These are phyloP conservation scores for Sminthurinus aureus DNA, from an alignment of 2,888 invertebrate genomes.

Conservation along the genomic window DNA sequence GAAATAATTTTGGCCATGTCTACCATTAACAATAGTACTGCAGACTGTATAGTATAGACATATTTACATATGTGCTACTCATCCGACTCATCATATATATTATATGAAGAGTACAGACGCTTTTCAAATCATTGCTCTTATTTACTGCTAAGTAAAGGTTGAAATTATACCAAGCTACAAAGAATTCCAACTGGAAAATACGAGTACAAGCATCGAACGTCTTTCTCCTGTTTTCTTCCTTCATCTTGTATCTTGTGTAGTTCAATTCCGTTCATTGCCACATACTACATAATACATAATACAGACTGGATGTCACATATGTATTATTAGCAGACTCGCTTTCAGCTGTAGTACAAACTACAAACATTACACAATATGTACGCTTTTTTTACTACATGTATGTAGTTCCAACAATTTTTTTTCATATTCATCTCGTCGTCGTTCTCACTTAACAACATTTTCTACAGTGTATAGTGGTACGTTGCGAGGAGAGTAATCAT, in stretches of 20 bases:
- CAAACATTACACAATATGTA: not conserved
- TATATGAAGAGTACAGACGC: not conserved
- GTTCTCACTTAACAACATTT: too few species aligned
- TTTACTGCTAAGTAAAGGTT: not conserved
- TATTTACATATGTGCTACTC: too few species aligned
- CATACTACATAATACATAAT: not conserved
- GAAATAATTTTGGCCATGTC: slow-evolving; percentile 22
- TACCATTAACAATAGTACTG: not conserved
- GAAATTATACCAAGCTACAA: not conserved
- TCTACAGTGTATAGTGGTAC: not conserved
- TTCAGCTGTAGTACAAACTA: slow-evolving; percentile 1
- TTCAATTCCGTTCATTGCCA: too few species aligned
- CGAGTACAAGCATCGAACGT: not conserved
- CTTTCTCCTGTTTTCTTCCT: not conserved
- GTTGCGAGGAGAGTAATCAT: not conserved
- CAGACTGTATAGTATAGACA: too few species aligned
- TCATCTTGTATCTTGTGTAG: not conserved
- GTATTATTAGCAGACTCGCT: not conserved
- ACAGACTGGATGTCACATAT: not conserved
- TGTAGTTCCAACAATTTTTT: not conserved
- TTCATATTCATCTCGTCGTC: not conserved
- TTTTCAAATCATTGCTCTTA: not conserved
- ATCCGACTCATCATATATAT: too few species aligned
- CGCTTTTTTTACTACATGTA: not conserved
- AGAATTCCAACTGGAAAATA: slow-evolving; percentile 20